phyloP scores from a whole-genome alignment of 2,888 invertebrate species.

The Pelosia muscerda region DNA sequence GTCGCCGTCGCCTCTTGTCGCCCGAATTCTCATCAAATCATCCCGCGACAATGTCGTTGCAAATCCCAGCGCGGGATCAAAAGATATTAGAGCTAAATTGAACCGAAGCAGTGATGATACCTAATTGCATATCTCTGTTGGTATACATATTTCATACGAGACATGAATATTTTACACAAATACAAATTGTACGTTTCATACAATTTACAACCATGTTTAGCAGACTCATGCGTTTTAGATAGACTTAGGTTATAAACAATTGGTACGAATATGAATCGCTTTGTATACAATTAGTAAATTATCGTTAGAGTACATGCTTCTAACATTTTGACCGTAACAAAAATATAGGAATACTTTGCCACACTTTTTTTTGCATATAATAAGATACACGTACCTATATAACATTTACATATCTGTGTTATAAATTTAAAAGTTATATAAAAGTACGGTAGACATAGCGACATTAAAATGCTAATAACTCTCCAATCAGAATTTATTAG shows the following conservation, averaged over 20 bases:
- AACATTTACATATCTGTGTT: slow-evolving; percentile 9
- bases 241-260: slow-evolving; percentile 7
- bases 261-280: background rate
- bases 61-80: slow-evolving; percentile 83
- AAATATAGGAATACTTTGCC: background rate
- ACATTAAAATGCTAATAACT: slow-evolving; percentile 53
- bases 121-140: slow-evolving; percentile 63
- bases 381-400: background rate
- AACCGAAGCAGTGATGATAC: slow-evolving; percentile 69
- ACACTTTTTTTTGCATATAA: background rate
- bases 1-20: slow-evolving; percentile 75
- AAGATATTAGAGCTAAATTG: slow-evolving; percentile 83
- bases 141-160: slow-evolving; percentile 43
- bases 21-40: slow-evolving; percentile 85
- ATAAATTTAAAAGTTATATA: slow-evolving; percentile 29
- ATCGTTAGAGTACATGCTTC: background rate
- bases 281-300: slow-evolving; percentile 10
- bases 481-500: slow-evolving; percentile 53
- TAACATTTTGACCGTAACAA: background rate
- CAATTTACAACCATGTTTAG: slow-evolving; percentile 11
- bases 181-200: background rate
- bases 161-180: slow-evolving; percentile 38
- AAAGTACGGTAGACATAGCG: slow-evolving; percentile 25
- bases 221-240: background rate
- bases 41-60: slow-evolving; percentile 81